phyloP scores from a whole-genome alignment of 2,797 vertebrate species.

The Tarsius wallacei region DNA sequence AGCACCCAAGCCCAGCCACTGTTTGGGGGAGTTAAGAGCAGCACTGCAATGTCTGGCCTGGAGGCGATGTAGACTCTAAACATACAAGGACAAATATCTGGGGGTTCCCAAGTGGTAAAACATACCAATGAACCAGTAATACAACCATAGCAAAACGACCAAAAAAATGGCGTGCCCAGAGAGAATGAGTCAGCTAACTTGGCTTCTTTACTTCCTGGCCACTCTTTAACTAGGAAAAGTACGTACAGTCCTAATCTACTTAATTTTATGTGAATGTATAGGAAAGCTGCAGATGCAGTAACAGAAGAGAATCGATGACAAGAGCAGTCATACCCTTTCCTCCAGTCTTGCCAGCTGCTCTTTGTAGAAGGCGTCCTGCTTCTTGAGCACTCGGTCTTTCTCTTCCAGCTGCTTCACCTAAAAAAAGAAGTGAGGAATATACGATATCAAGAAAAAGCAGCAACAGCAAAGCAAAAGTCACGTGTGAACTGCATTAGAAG shows the following conservation, averaged over 20 bases:
- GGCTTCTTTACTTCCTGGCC: not conserved
- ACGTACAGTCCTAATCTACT: not conserved
- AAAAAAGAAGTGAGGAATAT: conserved; percentile 83
- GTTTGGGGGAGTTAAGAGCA: not conserved
- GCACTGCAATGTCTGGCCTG: not conserved
- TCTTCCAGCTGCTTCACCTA: conserved; percentile 97
- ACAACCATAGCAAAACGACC: not conserved
- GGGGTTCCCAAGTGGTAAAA: not conserved
- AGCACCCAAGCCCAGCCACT: not conserved
- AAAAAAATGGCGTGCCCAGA: not conserved
- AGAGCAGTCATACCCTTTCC: conserved; percentile 93
- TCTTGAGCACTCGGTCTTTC: conserved; percentile 95
- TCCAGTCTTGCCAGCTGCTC: conserved; percentile 98
- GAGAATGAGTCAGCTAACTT: not conserved
- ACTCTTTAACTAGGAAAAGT: conserved; percentile 37
- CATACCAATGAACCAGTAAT: not conserved
- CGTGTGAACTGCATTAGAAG: conserved; percentile 78
- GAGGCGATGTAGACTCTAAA: not conserved
- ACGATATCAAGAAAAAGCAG: conserved; percentile 81
- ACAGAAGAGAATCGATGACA: conserved; percentile 59
- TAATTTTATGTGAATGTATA: conserved; percentile 51
- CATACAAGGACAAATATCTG: not conserved
- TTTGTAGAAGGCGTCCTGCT: conserved; percentile 97
- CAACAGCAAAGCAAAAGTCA: conserved; percentile 80
- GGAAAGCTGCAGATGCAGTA: conserved; percentile 13